A percentile compares a stretch with the other conserved stretches of the same genome.
Conservation (phyloP, 2,797 vertebrate species). For the Labeo calbasu region DNA sequence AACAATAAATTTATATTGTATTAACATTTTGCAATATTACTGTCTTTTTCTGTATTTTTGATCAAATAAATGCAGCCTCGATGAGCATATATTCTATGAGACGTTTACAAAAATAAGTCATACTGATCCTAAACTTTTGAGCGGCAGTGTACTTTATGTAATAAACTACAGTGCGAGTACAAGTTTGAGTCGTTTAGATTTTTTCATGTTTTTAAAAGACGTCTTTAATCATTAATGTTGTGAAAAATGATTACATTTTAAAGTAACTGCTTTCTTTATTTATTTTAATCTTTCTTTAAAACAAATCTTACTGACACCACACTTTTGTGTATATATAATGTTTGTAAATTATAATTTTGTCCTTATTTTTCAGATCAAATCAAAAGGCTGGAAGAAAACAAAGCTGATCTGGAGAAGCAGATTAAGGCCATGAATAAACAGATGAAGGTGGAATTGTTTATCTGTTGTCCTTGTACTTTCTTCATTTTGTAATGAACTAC, state of each 20-base stretch:
- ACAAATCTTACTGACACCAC: background rate
- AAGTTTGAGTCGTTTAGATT: no score
- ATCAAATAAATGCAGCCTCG: no score
- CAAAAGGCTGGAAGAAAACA: conserved; percentile 91
- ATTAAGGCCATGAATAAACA: conserved; percentile 87
- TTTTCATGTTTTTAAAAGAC: no score
- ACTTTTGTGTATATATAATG: background rate
- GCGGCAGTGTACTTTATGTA: no score
- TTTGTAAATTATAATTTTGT: background rate
- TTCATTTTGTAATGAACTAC: conserved; percentile 3
- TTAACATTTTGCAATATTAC: background rate
- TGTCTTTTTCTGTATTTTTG: no score
- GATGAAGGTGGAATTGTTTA: conserved; percentile 83
- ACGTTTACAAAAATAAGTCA: no score
- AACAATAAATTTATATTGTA: no score
- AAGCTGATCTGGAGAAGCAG: conserved; percentile 88
- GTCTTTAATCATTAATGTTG: background rate
- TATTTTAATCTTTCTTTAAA: background rate
- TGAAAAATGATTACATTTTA: background rate
- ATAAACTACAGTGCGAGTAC: no score
- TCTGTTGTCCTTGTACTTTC: background rate
- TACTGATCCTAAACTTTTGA: no score
- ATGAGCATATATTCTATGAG: no score
- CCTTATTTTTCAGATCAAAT: conserved; percentile 79
- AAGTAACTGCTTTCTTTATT: background rate